Evolutionary conservation across 2,888 invertebrate genomes (phyloP), one percentile per base, ranked within the genome.

Genomic region (Orthonychiurus folsomi): DNA sequence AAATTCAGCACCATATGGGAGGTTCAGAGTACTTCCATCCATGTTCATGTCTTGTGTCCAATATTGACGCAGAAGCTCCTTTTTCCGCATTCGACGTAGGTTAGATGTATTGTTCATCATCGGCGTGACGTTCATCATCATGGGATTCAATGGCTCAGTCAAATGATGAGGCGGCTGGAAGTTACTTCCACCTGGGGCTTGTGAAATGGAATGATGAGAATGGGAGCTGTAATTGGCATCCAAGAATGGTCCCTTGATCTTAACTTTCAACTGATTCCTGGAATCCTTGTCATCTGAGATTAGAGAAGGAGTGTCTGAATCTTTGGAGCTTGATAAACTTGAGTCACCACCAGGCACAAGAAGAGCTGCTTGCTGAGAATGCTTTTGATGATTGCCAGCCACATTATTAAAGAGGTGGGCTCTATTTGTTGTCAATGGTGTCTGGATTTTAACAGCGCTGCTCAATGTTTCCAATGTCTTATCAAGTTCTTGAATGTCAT

Each of bases 31-130:
- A 3, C 86, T 84, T 71, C 89, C 89, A 73, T 87, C 88, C 84
- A 87, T 87, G 74, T 90, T 88, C 83, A 88, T 88, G 74, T 90
- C 89, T 74, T 88, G 88, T 18, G 88, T 88, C 80, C 89, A 89
- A 74, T 88, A 88, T 75, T 92, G 88, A 23, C 89, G 83, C 28
- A 93, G 78, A 59, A 93, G 76, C 75, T 93, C 92, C 74, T 93
- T 93, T 79, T 93, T 93, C 2, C 92, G 82, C 92, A 92, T 93
- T 23, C 91, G 81, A 25, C 92, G 80, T 55, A 90, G 80, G 76
- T 86, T 89, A 0, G 87, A 86, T 0, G 87, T 86, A 53, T 69
- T 73, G 59, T 65, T 69, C 64, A 67, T 66, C 55, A 62, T 61
- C 2, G 66, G 55, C 18, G 67, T 37, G 2, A 60, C 56, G 50